phyloP scores from a whole-genome alignment of 2,797 vertebrate genomes.

The Sphaeramia orbicularis region DNA sequence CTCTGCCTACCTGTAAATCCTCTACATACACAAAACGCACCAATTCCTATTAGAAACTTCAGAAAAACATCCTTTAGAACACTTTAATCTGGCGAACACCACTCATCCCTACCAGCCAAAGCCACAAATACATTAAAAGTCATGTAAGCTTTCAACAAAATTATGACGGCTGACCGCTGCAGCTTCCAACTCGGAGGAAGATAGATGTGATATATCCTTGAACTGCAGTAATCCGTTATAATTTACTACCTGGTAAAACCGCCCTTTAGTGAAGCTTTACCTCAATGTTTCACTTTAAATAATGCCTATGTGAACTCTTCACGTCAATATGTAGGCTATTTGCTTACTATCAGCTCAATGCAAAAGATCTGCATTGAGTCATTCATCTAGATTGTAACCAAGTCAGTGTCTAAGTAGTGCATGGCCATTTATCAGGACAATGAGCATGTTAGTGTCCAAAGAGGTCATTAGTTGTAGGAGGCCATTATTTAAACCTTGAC shows the following conservation, averaged over 20 bases:
- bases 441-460: conserved; percentile 61
- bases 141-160: background rate
- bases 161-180: conserved; percentile 14
- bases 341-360: conserved; percentile 37
- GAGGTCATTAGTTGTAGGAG: conserved; percentile 61
- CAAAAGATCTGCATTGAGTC: conserved; percentile 33
- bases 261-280: background rate
- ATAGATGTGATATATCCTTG: conserved; percentile 5
- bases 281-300: conserved; percentile 29
- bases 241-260: conserved; percentile 14
- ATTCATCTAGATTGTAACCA: conserved; percentile 59
- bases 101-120: conserved; percentile 15
- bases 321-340: conserved; percentile 39
- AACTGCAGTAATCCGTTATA: conserved; percentile 14
- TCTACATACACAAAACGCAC: conserved; percentile 16
- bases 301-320: conserved; percentile 14
- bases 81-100: conserved; percentile 32
- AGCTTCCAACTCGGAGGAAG: conserved; percentile 3
- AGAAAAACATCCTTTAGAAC: conserved; percentile 22
- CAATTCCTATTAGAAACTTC: conserved; percentile 36
- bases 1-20: conserved; percentile 49
- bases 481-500: conserved; percentile 66
- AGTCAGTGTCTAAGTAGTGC: conserved; percentile 36
- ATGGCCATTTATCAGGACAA: conserved; percentile 60
- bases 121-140: conserved; percentile 17